Evolutionary conservation across 2,113 vertebrate genomes (phyloP).

Genomic region (Myotis davidii): DNA sequence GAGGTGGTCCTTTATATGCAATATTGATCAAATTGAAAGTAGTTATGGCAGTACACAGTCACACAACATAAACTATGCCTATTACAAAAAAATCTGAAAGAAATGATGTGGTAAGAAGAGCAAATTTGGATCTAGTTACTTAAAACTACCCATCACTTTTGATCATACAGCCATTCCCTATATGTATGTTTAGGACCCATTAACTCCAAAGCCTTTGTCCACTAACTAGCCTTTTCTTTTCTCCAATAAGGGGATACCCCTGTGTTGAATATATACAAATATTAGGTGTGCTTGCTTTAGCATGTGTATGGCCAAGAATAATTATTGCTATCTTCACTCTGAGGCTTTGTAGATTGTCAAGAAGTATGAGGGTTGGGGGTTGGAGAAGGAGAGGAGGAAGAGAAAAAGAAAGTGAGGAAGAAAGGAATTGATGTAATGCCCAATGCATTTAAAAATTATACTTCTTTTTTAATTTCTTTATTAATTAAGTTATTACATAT

Average conservation of each 20-base stretch:
- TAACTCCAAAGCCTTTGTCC: neutral
- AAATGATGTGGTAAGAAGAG: neutral
- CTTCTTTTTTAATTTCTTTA: neutral
- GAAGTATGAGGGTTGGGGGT: neutral
- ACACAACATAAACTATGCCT: neutral
- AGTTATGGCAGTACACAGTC: neutral
- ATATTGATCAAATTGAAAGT: neutral
- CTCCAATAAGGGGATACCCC: neutral
- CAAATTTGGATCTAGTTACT: constrained; percentile 9
- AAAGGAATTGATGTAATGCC: neutral
- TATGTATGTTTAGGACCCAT: neutral
- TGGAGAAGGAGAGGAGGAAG: neutral
- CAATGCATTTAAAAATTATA: neutral
- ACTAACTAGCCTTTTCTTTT: neutral
- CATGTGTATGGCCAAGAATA: neutral
- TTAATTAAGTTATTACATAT: too few species aligned
- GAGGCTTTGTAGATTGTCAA: neutral
- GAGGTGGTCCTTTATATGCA: neutral
- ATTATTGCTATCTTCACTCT: constrained; percentile 22
- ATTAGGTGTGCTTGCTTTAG: neutral
- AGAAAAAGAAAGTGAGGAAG: neutral
- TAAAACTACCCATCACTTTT: neutral
- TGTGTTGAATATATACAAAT: neutral
- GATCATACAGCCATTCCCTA: neutral
- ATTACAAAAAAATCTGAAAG: neutral